Evolutionary conservation across 2,888 invertebrate species (phyloP).

Genomic region (Hermaeophaga mercurialis): DNA sequence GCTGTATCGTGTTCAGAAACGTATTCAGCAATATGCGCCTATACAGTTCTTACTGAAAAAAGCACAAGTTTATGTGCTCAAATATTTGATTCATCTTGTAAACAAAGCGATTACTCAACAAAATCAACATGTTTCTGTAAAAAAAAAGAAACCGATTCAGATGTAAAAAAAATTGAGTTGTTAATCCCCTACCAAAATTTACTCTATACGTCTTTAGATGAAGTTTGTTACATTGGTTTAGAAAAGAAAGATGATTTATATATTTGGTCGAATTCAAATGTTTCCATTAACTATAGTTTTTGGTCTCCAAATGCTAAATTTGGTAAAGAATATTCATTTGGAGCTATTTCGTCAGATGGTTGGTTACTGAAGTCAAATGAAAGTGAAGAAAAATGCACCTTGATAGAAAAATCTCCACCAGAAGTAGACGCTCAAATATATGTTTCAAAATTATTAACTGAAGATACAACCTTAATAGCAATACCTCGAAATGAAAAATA

Average conservation of each 20-base stretch:
- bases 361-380: constrained; percentile 32
- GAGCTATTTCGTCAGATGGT: constrained; percentile 34
- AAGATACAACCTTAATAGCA: constrained; percentile 14
- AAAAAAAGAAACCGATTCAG: constrained; percentile 6
- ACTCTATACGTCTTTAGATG: constrained; percentile 31
- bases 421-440: constrained; percentile 3
- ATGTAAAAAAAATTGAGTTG: constrained; percentile 38
- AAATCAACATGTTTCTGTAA: constrained; percentile 43
- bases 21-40: constrained; percentile 42
- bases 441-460: constrained; percentile 11
- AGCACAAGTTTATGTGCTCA: constrained; percentile 37
- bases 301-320: constrained; percentile 34
- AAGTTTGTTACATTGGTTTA: constrained; percentile 41
- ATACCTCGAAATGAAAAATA: constrained; percentile 20
- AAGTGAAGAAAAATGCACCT: constrained; percentile 27
- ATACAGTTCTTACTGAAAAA: constrained; percentile 30
- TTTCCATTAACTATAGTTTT: constrained; percentile 34
- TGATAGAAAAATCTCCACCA: constrained; percentile 29
- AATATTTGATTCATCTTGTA: constrained; percentile 26
- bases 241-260: constrained; percentile 30
- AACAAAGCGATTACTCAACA: constrained; percentile 40
- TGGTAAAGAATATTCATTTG: constrained; percentile 28
- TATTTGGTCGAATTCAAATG: constrained; percentile 35
- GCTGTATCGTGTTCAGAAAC: constrained; percentile 40
- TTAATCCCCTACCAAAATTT: constrained; percentile 42